Conservation (phyloP, 2,888 invertebrate genomes). For the Dolichopus griseipennis region DNA sequence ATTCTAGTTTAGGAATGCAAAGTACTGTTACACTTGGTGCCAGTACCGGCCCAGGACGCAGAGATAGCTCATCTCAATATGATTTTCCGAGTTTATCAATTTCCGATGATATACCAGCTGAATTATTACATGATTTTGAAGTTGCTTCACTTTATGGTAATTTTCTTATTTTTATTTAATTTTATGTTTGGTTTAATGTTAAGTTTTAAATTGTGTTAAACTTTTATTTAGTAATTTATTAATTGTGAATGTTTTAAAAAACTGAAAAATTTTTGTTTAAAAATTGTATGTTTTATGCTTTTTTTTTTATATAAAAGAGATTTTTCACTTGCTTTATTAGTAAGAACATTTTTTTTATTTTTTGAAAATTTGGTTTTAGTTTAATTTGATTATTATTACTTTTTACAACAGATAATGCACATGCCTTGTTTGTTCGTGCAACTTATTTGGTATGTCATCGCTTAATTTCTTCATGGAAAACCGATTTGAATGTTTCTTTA, state of each 20-base stretch:
- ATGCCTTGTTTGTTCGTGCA: conserved; percentile 82
- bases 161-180: conserved; percentile 22
- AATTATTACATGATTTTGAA: conserved; percentile 41
- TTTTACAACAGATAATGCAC: conserved; percentile 60
- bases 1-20: conserved; percentile 39
- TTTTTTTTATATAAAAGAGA: too few relatives aligned
- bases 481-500: conserved; percentile 85
- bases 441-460: conserved; percentile 92
- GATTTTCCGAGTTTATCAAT: conserved; percentile 45
- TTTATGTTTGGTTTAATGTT: conserved; percentile 20
- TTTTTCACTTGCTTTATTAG: neutral
- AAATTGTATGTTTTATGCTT: neutral
- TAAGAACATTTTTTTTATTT: neutral
- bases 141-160: conserved; percentile 42
- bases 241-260: conserved; percentile 11
- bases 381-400: conserved; percentile 2
- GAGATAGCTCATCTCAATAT: conserved; percentile 40
- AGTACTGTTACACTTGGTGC: conserved; percentile 35
- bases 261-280: neutral
- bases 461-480: conserved; percentile 92
- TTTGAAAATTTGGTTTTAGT: conserved; percentile 7
- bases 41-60: conserved; percentile 27
- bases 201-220: conserved; percentile 17
- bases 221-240: conserved; percentile 12
- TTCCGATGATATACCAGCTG: conserved; percentile 43